phyloP scores from a whole-genome alignment of 1,140 invertebrate species.

The Tenebrio molitor region DNA sequence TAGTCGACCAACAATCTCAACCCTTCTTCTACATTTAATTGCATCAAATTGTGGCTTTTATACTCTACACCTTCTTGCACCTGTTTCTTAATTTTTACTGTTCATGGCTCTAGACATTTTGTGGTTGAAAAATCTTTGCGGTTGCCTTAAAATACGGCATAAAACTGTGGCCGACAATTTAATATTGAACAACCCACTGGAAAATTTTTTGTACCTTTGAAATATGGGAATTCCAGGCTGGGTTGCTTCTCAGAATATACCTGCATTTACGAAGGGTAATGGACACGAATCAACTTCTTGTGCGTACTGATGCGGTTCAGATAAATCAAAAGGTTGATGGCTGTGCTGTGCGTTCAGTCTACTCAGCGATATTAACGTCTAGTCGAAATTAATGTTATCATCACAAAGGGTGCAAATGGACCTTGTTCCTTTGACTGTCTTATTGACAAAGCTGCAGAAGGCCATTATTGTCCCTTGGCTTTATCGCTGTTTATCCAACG shows the following conservation, averaged over 20 bases:
- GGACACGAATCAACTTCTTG: no score
- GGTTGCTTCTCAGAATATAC: conserved; percentile 19
- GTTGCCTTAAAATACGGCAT: conserved; percentile 15
- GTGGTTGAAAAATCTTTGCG: conserved; percentile 7
- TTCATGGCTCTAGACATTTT: background rate
- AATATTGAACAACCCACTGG: conserved; percentile 25
- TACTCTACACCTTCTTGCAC: no score
- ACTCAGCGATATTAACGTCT: no score
- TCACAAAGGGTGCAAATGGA: background rate
- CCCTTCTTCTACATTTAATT: no score
- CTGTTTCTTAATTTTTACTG: no score
- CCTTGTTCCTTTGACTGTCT: background rate
- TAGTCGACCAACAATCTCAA: no score
- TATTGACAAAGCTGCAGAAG: conserved; percentile 1
- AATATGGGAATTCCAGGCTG: conserved; percentile 26
- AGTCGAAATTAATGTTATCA: background rate
- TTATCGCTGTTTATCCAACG: conserved; percentile 18
- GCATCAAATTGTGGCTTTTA: no score
- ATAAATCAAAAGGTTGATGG: conserved; percentile 1
- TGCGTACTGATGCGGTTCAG: background rate
- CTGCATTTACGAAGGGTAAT: background rate
- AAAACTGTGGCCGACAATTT: conserved; percentile 19
- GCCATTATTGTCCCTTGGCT: background rate
- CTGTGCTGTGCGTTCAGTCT: no score
- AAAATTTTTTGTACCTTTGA: conserved; percentile 5